These are phyloP conservation scores for Kryptopterus vitreolus DNA, from an alignment of 2,797 vertebrate genomes.

Conservation along the genomic window DNA sequence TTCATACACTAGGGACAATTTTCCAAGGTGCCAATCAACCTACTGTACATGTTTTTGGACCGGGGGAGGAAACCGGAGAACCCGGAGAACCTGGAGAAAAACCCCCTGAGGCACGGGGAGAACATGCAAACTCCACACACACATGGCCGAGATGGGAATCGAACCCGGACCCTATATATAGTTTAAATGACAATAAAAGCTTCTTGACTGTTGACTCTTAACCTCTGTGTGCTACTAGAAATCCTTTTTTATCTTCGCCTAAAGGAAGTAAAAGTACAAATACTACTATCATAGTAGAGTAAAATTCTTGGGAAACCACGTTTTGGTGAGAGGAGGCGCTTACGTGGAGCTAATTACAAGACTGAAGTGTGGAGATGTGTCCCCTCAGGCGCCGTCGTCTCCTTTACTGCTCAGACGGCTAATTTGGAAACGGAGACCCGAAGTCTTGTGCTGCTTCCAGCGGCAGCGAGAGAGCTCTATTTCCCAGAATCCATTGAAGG, in stretches of 20 bases:
- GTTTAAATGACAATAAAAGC: no score
- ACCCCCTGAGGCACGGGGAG: no score
- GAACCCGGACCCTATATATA: no score
- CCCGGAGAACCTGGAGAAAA: no score
- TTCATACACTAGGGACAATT: no score
- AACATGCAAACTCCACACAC: no score
- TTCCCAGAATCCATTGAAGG: slow-evolving; percentile 21
- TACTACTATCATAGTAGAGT: neutral
- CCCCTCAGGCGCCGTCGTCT: slow-evolving; percentile 2
- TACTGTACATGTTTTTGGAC: no score
- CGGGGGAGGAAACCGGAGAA: no score
- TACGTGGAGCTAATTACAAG: slow-evolving; percentile 45
- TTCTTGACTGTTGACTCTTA: no score
- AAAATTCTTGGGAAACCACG: neutral
- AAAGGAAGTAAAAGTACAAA: neutral
- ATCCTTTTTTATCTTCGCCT: neutral
- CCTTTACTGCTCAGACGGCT: slow-evolving; percentile 19
- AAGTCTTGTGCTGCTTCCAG: neutral
- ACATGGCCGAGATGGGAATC: no score
- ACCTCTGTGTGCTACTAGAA: no score
- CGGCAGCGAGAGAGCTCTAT: slow-evolving; percentile 14
- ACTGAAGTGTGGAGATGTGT: slow-evolving; percentile 33
- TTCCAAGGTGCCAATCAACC: no score
- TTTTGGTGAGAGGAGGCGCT: neutral
- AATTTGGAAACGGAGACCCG: slow-evolving; percentile 26